Base-by-base conservation (phyloP, 1,140 invertebrate genomes). In the Conus ventricosus region DNA sequence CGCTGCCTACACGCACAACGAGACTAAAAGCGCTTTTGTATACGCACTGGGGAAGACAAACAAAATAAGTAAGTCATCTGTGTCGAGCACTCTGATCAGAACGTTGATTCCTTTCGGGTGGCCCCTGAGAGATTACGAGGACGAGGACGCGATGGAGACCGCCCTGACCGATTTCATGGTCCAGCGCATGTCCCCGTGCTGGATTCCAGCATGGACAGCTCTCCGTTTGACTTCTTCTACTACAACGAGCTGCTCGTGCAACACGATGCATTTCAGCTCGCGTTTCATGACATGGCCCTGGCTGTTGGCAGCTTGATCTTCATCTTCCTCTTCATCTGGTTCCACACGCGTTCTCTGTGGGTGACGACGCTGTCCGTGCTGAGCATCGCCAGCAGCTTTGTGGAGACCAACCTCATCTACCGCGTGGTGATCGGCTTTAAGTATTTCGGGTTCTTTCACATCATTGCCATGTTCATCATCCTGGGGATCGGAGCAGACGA, bases 401-500 rank as follows among this genome's bases (percentile, higher is more conserved):
- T 92, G 87, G 84, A 89, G 39, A 92, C 93, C 54, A 94, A 94
- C 88, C 87, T 93, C 8, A 89, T 94, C 4, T 94, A 94, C 90
- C 88, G 92, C 67, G 90, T 92, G 57, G 80, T 92, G 11, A 89
- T 94, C 53, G 89, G 90, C 20, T 94, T 91, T 75, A 89, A 87
- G 81, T 94, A 94, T 87, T 94, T 94, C 84, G 94, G 94, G 85
- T 92, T 92, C 88, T 94, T 94, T 54, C 93, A 94, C 85, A 90
- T 93, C 0, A 89, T 94, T 71, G 88, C 93, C 13, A 90, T 94
- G 25, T 94, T 94, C 88, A 91, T 94, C 67, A 94, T 94, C 51
- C 91, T 94, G 13, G 94, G 94, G 13, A 93, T 94, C 67, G 93
- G 93, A n/a, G 91, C 93, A 76, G 93, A 94, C 78, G 93, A 94